Percentiles rank a stretch among this genome's conserved stretches.
Conservation (phyloP, 2,113 vertebrate species). For the Psephotus haematonotus region DNA sequence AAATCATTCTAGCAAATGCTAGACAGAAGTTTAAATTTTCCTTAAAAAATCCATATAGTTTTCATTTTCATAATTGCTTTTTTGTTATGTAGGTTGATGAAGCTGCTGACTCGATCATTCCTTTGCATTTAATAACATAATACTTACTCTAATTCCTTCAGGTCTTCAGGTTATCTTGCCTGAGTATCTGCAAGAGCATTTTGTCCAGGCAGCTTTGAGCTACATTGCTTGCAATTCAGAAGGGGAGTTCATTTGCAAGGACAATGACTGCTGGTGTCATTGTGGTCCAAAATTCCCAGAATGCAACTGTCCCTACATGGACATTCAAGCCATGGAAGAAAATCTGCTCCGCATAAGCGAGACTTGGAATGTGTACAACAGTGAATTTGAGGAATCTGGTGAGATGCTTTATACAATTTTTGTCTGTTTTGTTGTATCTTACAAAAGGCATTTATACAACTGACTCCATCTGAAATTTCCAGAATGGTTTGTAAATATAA, state of each 20-base stretch:
- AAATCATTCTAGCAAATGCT: neutral
- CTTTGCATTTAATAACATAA: neutral
- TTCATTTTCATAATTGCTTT: neutral
- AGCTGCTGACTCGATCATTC: neutral
- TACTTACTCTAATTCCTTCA: slow-evolving; percentile 47
- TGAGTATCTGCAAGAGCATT: slow-evolving; percentile 90
- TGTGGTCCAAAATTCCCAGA: slow-evolving; percentile 91
- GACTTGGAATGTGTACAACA: slow-evolving; percentile 88
- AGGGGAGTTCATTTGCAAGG: slow-evolving; percentile 92
- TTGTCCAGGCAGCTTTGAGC: slow-evolving; percentile 93
- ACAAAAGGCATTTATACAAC: neutral
- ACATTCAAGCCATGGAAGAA: slow-evolving; percentile 97
- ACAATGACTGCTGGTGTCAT: slow-evolving; percentile 95
- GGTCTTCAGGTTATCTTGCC: slow-evolving; percentile 94
- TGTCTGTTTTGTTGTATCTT: neutral
- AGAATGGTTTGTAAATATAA: neutral
- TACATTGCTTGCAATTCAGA: slow-evolving; percentile 97
- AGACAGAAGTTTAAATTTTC: neutral
- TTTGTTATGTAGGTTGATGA: rapidly evolving
- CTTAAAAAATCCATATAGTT: neutral
- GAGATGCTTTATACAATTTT: neutral
- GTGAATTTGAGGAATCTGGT: slow-evolving; percentile 96
- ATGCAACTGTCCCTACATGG: slow-evolving; percentile 97
- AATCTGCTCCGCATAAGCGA: slow-evolving; percentile 89
- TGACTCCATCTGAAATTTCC: neutral